A percentile compares a stretch with the other conserved stretches of the same genome.
Conservation (phyloP, 2,797 vertebrate genomes). For the Vespertilio murinus region DNA sequence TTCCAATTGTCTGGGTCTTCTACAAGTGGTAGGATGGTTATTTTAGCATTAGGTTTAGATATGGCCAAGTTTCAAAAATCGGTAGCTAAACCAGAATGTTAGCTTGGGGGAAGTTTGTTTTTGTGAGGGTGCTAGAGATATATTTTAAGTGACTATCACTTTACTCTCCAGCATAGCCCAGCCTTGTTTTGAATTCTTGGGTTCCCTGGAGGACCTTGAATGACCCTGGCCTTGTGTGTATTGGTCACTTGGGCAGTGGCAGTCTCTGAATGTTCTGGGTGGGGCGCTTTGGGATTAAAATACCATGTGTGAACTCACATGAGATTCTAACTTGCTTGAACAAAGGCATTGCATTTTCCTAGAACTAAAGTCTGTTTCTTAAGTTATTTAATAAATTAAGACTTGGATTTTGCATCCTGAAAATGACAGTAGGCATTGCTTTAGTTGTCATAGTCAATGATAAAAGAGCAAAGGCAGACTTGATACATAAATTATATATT, state of each 20-base stretch:
- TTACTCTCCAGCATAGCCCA: neutral
- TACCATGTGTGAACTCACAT: neutral
- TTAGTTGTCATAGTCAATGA: neutral
- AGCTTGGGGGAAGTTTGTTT: neutral
- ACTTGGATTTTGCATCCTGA: neutral
- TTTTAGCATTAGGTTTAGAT: neutral
- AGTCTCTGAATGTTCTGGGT: neutral
- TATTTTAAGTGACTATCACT: neutral
- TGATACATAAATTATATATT: neutral
- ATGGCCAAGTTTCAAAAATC: neutral
- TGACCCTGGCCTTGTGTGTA: neutral
- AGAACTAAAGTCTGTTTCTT: neutral
- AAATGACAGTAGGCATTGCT: neutral
- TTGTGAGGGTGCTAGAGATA: neutral
- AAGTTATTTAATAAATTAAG: neutral
- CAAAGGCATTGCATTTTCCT: neutral
- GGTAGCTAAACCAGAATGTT: neutral
- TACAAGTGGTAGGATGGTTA: neutral
- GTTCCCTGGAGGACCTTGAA: neutral
- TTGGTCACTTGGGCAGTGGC: neutral
- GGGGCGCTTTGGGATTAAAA: neutral
- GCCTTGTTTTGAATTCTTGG: neutral
- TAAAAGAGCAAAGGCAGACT: neutral
- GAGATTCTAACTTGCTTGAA: neutral
- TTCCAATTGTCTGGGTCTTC: neutral